Evolutionary conservation across 2,797 vertebrate genomes (phyloP).

Genomic region (Buceros bicornis): DNA sequence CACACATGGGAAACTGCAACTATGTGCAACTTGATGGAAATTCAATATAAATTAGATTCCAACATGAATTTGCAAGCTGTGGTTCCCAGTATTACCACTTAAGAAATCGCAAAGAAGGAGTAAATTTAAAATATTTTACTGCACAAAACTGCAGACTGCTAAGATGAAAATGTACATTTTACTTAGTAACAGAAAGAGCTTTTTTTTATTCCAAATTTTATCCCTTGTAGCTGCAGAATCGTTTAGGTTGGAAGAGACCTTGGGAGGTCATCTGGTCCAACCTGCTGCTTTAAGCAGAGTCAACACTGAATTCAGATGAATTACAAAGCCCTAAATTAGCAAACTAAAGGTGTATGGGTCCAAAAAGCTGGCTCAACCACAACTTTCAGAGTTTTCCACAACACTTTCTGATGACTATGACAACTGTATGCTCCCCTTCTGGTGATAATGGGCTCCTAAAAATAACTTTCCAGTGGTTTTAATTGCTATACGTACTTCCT

Average conservation of each 20-base stretch:
- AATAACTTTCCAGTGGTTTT: background rate
- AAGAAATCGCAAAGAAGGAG: background rate
- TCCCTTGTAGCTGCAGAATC: background rate
- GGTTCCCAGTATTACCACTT: background rate
- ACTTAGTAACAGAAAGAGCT: too few species aligned
- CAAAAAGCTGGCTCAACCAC: background rate
- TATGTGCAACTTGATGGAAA: background rate
- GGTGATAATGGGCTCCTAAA: background rate
- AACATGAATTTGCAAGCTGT: background rate
- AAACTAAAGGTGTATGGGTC: background rate
- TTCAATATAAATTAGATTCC: background rate
- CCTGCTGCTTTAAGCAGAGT: background rate
- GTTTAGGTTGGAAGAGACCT: background rate
- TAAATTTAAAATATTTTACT: background rate
- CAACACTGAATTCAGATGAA: background rate
- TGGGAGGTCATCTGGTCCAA: background rate
- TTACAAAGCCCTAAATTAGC: background rate
- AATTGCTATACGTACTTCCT: background rate
- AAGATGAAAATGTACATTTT: background rate
- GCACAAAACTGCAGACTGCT: background rate
- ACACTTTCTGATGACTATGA: background rate
- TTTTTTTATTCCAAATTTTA: background rate
- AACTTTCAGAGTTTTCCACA: background rate
- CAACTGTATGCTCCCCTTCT: background rate
- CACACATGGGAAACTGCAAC: background rate